These are phyloP conservation scores for Clistopyga incitator DNA, from an alignment of 2,888 invertebrate genomes.

Conservation along the genomic window DNA sequence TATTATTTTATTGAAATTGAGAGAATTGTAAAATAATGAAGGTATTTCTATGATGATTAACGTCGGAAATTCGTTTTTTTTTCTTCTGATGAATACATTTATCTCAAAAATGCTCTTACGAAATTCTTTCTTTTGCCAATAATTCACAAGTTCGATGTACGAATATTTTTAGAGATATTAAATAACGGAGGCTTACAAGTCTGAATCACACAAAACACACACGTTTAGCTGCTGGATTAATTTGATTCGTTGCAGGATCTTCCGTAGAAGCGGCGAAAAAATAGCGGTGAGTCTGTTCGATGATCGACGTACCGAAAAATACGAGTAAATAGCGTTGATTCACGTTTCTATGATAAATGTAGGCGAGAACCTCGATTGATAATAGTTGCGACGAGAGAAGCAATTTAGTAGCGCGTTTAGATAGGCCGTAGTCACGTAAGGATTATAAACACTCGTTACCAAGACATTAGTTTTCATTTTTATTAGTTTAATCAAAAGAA, in stretches of 20 bases:
- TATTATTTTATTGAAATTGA: not conserved
- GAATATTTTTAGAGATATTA: too few relatives aligned
- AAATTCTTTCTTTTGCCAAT: too few relatives aligned
- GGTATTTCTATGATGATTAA: not conserved
- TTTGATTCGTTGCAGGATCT: conserved; percentile 53
- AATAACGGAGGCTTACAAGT: too few relatives aligned
- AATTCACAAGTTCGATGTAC: too few relatives aligned
- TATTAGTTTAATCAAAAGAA: conserved; percentile 55
- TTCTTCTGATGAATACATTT: too few relatives aligned
- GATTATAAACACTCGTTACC: conserved; percentile 66
- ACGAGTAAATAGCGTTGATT: conserved; percentile 50
- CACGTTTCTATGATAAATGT: conserved; percentile 37
- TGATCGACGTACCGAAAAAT: conserved; percentile 40
- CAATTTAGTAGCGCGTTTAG: conserved; percentile 52
- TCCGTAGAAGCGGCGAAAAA: conserved; percentile 68
- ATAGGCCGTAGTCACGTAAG: conserved; percentile 68
- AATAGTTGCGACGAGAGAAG: conserved; percentile 44
- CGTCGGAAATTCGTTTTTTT: too few relatives aligned
- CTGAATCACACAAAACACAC: not conserved
- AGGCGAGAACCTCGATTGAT: conserved; percentile 38
- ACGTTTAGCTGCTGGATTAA: conserved; percentile 35
- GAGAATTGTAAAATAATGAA: not conserved
- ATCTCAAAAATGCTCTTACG: too few relatives aligned
- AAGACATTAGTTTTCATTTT: conserved; percentile 68
- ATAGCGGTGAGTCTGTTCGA: conserved; percentile 38